Conservation (phyloP, 64 coral and sea anemone genomes). For the Platygyra sinensis region DNA sequence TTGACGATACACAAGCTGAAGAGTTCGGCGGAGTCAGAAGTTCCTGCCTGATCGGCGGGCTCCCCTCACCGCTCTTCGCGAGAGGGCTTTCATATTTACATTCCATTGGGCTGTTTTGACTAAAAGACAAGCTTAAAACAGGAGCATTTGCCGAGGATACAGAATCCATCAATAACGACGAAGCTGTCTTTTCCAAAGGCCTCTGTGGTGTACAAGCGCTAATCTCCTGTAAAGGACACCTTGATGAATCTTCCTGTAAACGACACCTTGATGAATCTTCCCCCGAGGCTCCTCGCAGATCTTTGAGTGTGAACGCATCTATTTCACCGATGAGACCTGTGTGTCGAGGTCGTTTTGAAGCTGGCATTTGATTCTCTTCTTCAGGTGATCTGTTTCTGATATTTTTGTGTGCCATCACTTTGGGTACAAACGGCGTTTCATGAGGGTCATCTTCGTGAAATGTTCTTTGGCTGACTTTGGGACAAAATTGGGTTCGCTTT, state of each 20-base stretch:
- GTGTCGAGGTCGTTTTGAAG: conserved; percentile 60
- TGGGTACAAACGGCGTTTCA: background rate
- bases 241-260: too few species aligned
- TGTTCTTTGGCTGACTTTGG: conserved; percentile 57
- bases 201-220: background rate
- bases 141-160: too few species aligned
- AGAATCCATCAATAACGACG: background rate
- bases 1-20: background rate
- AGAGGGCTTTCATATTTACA: background rate
- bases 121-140: background rate
- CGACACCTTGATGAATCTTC: background rate
- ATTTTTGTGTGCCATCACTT: background rate
- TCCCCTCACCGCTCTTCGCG: background rate
- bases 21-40: conserved; percentile 13
- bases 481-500: conserved; percentile 79
- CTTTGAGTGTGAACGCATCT: conserved; percentile 45
- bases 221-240: conserved; percentile 11
- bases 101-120: conserved; percentile 2
- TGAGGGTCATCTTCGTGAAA: conserved; percentile 36
- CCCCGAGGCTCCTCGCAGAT: background rate
- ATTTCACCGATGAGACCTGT: conserved; percentile 85
- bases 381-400: conserved; percentile 65
- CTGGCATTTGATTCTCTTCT: conserved; percentile 35
- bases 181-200: background rate
- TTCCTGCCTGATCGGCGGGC: background rate